Evolutionary conservation across 2,888 invertebrate genomes (phyloP).

Genomic region (Oeneis ivallda): DNA sequence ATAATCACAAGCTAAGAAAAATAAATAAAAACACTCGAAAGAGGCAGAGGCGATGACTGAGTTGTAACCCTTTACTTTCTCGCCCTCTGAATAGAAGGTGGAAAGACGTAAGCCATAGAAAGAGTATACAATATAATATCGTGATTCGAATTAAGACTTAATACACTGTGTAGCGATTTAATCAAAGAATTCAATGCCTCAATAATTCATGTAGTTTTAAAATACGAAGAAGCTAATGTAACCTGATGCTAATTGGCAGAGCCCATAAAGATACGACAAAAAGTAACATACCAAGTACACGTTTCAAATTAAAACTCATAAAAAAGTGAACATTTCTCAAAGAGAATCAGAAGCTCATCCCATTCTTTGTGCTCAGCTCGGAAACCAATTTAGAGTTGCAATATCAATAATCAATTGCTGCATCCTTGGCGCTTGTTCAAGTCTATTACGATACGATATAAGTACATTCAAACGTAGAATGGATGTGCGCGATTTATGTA

Average conservation of each 20-base stretch:
- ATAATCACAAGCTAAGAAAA: too few species aligned
- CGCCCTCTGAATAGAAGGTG: too few species aligned
- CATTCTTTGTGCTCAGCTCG: constrained; percentile 44
- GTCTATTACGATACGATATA: constrained; percentile 66
- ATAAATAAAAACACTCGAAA: too few species aligned
- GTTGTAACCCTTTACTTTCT: too few species aligned
- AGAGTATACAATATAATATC: too few species aligned
- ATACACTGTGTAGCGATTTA: too few species aligned
- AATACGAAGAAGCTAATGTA: not conserved
- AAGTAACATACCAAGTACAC: not conserved
- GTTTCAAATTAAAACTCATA: constrained; percentile 15
- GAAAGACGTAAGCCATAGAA: too few species aligned
- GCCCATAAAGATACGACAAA: not conserved
- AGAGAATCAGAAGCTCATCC: constrained; percentile 32
- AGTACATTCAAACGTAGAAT: constrained; percentile 56
- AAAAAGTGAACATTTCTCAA: constrained; percentile 24
- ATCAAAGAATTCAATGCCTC: too few species aligned
- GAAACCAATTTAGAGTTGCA: constrained; percentile 73
- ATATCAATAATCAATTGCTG: constrained; percentile 82
- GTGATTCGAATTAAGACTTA: too few species aligned
- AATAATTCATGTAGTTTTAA: too few species aligned
- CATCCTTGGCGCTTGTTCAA: constrained; percentile 78
- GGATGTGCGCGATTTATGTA: constrained; percentile 37
- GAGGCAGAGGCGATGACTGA: too few species aligned
- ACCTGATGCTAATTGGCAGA: not conserved